Evolutionary conservation across 2,113 vertebrate genomes (phyloP).

Genomic region (Propithecus coquereli): DNA sequence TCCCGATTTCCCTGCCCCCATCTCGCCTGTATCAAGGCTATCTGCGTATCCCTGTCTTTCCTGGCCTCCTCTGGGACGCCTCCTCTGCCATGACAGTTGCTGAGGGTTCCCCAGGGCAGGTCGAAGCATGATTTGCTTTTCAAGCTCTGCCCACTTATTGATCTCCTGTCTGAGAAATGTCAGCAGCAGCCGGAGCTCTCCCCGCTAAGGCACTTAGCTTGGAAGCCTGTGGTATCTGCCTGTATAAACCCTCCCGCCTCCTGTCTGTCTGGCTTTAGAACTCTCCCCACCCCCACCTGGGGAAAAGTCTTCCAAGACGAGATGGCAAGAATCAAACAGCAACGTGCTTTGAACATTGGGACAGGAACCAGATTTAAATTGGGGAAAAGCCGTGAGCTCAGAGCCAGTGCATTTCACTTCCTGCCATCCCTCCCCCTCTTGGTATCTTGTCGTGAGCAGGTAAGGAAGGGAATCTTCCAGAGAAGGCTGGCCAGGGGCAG

Average conservation of each 20-base stretch:
- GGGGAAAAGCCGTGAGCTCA: constrained; percentile 56
- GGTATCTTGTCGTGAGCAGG: constrained; percentile 4
- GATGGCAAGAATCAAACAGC: constrained; percentile 69
- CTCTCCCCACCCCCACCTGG: constrained; percentile 52
- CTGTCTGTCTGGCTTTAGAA: constrained; percentile 69
- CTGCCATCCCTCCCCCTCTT: not conserved
- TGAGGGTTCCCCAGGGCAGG: constrained; percentile 71
- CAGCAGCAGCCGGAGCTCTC: constrained; percentile 70
- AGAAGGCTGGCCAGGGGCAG: not conserved
- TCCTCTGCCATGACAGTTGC: constrained; percentile 69
- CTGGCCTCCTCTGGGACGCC: constrained; percentile 55
- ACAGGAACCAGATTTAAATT: constrained; percentile 67
- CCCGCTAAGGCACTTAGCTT: constrained; percentile 66
- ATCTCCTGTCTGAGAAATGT: constrained; percentile 77
- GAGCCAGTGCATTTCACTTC: constrained; percentile 34
- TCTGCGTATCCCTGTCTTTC: constrained; percentile 54
- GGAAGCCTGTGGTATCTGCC: constrained; percentile 65
- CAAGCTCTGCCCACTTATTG: constrained; percentile 77
- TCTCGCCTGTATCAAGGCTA: constrained; percentile 42
- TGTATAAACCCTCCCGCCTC: constrained; percentile 49
- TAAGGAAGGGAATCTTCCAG: constrained; percentile 6
- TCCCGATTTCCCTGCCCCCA: not conserved
- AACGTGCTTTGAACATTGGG: constrained; percentile 59
- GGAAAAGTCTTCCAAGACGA: constrained; percentile 71
- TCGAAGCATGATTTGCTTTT: constrained; percentile 74